Evolutionary conservation across 2,888 invertebrate species (phyloP).

Genomic region (Troilus luridus): DNA sequence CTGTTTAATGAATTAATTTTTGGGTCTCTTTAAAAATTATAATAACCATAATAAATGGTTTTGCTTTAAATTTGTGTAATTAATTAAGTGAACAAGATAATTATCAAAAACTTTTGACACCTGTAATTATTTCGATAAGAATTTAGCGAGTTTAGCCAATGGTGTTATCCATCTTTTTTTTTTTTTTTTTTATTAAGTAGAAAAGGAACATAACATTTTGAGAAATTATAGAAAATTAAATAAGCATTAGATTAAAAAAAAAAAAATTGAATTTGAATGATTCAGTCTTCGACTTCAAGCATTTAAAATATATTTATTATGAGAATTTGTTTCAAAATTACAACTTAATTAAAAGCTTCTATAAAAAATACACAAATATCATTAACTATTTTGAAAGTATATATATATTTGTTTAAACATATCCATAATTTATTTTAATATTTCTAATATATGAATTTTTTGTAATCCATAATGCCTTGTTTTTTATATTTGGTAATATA

Average conservation of each 20-base stretch:
- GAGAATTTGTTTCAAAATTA: neutral
- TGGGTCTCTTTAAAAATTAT: too few relatives aligned
- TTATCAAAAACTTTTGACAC: too few relatives aligned
- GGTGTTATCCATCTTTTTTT: neutral
- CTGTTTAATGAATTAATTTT: too few relatives aligned
- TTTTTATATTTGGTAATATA: constrained; percentile 33
- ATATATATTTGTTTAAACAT: constrained; percentile 44
- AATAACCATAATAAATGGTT: too few relatives aligned
- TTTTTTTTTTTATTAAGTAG: neutral
- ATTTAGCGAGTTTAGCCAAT: neutral
- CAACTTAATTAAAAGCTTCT: neutral
- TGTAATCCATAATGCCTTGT: constrained; percentile 25
- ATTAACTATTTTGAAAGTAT: neutral
- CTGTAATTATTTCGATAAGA: neutral
- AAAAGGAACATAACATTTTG: neutral
- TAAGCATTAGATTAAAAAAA: neutral
- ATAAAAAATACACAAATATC: neutral
- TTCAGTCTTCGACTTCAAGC: neutral
- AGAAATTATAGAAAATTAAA: neutral
- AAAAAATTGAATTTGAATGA: neutral
- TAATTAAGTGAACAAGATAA: too few relatives aligned
- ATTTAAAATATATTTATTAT: constrained; percentile 17
- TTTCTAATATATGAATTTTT: neutral
- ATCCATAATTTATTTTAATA: constrained; percentile 35
- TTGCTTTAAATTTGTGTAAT: too few relatives aligned